Evolutionary conservation across 2,888 invertebrate genomes (phyloP).

Genomic region (Lycia hirtaria): DNA sequence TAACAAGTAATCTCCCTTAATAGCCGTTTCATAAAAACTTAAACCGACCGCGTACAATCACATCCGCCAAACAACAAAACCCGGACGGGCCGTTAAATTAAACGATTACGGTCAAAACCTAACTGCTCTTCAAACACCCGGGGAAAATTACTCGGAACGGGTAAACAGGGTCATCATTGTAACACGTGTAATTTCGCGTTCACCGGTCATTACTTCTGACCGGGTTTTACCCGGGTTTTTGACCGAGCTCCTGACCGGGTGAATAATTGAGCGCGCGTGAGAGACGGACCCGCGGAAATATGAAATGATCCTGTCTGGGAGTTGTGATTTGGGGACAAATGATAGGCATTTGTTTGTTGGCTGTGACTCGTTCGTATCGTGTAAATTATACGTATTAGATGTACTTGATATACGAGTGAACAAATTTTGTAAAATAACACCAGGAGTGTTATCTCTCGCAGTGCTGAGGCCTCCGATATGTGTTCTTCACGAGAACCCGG

Average conservation of each 20-base stretch:
- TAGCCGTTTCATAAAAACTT: constrained; percentile 45
- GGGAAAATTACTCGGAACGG: constrained; percentile 63
- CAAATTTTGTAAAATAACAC: too few relatives aligned
- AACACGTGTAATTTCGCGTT: constrained; percentile 79
- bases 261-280: constrained; percentile 78
- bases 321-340: constrained; percentile 34
- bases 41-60: constrained; percentile 49
- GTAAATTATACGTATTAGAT: background rate
- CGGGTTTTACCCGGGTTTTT: constrained; percentile 67
- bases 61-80: constrained; percentile 48
- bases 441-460: too few relatives aligned
- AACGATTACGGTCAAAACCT: constrained; percentile 71
- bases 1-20: constrained; percentile 27
- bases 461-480: too few relatives aligned
- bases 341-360: constrained; percentile 5
- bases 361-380: background rate
- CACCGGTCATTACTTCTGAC: constrained; percentile 78
- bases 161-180: constrained; percentile 80
- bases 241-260: constrained; percentile 47
- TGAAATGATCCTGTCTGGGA: constrained; percentile 75
- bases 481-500: too few relatives aligned
- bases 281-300: constrained; percentile 78
- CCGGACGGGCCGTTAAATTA: constrained; percentile 61
- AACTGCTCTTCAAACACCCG: constrained; percentile 73
- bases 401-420: background rate